These are phyloP conservation scores for Xenopus borealis DNA, from an alignment of 2,113 vertebrate species.

Conservation along the genomic window DNA sequence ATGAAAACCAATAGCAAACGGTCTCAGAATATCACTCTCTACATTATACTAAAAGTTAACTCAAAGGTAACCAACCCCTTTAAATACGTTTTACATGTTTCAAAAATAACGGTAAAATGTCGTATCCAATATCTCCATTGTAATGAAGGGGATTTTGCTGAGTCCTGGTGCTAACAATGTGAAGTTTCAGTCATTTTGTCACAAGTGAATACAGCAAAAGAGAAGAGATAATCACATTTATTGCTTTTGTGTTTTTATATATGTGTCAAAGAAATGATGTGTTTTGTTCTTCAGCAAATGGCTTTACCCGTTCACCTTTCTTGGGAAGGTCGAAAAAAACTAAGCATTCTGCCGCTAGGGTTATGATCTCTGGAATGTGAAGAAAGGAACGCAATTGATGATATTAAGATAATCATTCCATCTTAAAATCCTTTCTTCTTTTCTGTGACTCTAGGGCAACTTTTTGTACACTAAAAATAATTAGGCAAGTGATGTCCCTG, in stretches of 20 bases:
- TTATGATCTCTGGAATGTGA: conserved; percentile 40
- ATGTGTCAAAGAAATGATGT: conserved; percentile 36
- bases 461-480: conserved; percentile 34
- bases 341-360: conserved; percentile 37
- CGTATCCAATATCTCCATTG: conserved; percentile 7
- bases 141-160: conserved; percentile 4
- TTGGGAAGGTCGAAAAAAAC: conserved; percentile 29
- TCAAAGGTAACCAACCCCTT: too few relatives aligned
- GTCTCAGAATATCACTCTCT: too few relatives aligned
- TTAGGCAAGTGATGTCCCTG: conserved; percentile 26
- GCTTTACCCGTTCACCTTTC: not conserved
- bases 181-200: conserved; percentile 29
- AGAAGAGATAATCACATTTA: conserved; percentile 33
- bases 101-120: too few relatives aligned
- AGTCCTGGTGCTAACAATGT: conserved; percentile 11
- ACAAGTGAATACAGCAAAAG: conserved; percentile 16
- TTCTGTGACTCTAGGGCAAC: conserved; percentile 10
- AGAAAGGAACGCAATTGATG: conserved; percentile 39
- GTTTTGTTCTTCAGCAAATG: conserved; percentile 27
- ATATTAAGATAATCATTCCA: conserved; percentile 46
- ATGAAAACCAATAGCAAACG: too few relatives aligned
- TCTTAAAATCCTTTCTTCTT: conserved; percentile 28
- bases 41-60: too few relatives aligned
- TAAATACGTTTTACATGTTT: too few relatives aligned
- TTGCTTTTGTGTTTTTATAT: conserved; percentile 31